Base-by-base conservation (phyloP, 2,888 invertebrate species). In the Enoplolaimus lenunculus region DNA sequence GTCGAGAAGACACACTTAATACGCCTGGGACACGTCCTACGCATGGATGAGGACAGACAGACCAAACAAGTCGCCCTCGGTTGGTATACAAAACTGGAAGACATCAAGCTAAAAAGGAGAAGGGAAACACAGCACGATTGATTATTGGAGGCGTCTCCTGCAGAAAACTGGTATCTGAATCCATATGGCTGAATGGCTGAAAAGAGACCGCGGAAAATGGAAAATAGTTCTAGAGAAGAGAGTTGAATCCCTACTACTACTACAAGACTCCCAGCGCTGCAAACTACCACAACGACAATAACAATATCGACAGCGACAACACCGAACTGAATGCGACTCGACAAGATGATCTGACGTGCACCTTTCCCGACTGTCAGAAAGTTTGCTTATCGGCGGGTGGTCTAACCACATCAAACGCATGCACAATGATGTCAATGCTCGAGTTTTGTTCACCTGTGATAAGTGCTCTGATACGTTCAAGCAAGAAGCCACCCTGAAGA, bases 401-500 rank as follows among this genome's bases (percentile, higher is more conserved):
- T 62, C n/a, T 62, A 62, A 29, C 62, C 62, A 62, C 31, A 26
- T 29, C 29, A 62, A 62, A 31, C 28, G 62, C 29, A 62, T 62
- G 62, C 62, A 62, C 31, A n/a, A 31, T 13, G 31, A 26, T 29
- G 31, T 3, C 29, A 62, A n/a, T 62, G 28, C 62, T 26, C 28
- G 31, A 26, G 31, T 29, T 7, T 29, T 31, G 31, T 62, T 62
- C 31, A 31, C 62, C 62, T 62, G 62, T 29, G 62, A 62, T 31
- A 62, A 62, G 28, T 62, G 62, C 31, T 26, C 29, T 31, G 62
- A 62, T 62, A 62, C 62, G 62, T 62, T 62, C 62, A 26, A 31
- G 28, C 62, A 62, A 62, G 62, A 62, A 31, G 62, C 62, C 28
- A 62, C 62, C 31, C 28, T 62, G 62, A 62, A 3, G 28, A 62